These are phyloP conservation scores for Cynaeus angustus DNA, from an alignment of 2,888 invertebrate species.

Conservation along the genomic window DNA sequence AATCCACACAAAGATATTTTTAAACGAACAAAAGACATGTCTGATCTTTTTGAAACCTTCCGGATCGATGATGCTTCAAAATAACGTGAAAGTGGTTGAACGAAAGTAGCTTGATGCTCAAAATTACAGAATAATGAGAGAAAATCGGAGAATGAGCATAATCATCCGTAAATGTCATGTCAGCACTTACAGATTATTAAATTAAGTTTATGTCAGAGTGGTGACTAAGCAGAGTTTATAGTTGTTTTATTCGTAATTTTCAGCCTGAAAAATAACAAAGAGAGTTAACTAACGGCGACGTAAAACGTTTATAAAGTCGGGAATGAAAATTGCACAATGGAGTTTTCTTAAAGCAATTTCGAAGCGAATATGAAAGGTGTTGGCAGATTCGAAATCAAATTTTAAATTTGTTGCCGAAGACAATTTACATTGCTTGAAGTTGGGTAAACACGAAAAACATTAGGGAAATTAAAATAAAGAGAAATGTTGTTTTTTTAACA, in stretches of 20 bases:
- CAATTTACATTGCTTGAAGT: too few relatives aligned
- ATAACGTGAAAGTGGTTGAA: background rate
- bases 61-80: background rate
- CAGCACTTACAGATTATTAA: background rate
- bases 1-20: constrained; percentile 1
- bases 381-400: too few relatives aligned
- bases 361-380: too few relatives aligned
- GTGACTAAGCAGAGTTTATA: background rate
- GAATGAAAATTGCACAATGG: too few relatives aligned
- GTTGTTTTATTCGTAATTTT: background rate
- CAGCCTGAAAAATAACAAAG: background rate
- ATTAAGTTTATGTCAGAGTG: background rate
- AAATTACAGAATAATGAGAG: constrained; percentile 7
- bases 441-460: too few relatives aligned
- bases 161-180: constrained; percentile 1
- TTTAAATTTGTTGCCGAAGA: too few relatives aligned
- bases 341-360: too few relatives aligned
- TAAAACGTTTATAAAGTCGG: too few relatives aligned
- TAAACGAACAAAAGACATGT: constrained; percentile 4
- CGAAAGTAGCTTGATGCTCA: too few relatives aligned
- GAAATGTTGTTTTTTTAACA: too few relatives aligned
- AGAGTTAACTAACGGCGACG: too few relatives aligned
- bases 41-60: background rate
- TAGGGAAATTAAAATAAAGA: too few relatives aligned
- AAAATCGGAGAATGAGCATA: background rate